Conservation (phyloP, 2,113 vertebrate genomes). For the Geococcyx californianus region DNA sequence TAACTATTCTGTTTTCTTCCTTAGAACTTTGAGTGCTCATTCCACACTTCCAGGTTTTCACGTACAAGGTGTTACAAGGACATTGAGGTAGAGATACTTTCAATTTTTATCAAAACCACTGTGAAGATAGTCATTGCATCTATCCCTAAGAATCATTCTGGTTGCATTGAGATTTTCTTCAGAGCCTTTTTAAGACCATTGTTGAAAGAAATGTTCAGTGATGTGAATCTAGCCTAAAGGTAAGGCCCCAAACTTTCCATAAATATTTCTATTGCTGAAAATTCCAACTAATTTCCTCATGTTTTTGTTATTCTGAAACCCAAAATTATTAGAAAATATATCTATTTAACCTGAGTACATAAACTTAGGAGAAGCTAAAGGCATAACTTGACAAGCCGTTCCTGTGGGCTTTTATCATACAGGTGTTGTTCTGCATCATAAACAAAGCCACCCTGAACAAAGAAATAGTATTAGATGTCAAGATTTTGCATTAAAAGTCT, state of each 20-base stretch:
- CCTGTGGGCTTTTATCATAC: rapidly evolving
- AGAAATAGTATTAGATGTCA: background rate
- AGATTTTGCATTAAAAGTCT: background rate
- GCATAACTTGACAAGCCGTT: background rate
- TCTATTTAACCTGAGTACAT: background rate
- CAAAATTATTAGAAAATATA: background rate
- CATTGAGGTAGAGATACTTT: background rate
- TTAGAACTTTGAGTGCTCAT: background rate
- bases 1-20: background rate
- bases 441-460: background rate
- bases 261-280: background rate
- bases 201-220: background rate
- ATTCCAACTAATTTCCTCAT: background rate
- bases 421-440: background rate
- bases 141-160: background rate
- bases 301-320: background rate
- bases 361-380: background rate
- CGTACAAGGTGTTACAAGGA: background rate
- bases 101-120: background rate
- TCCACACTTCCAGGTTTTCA: background rate
- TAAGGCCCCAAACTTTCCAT: background rate
- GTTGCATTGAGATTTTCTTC: background rate
- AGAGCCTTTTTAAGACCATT: background rate
- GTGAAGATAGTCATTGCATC: background rate
- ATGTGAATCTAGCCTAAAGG: background rate